Evolutionary conservation across 2,797 vertebrate species (phyloP).

Genomic region (Siniperca undulata): DNA sequence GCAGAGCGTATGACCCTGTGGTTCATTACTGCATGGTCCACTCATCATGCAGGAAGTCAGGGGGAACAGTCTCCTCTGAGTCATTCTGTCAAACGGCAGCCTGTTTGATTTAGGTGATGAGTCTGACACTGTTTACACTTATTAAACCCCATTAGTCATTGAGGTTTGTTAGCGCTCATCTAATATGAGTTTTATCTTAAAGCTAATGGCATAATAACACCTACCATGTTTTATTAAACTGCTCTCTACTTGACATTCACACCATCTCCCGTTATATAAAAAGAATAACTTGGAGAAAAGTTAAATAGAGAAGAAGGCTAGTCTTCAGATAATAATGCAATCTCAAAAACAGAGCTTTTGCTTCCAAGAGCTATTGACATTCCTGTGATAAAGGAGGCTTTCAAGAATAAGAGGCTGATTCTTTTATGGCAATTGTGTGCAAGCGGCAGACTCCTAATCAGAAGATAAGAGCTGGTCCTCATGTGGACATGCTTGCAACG

Average conservation of each 20-base stretch:
- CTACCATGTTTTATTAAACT: constrained; percentile 35
- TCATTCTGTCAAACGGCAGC: constrained; percentile 39
- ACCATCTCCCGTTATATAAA: neutral
- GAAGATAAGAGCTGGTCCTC: constrained; percentile 38
- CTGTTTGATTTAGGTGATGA: constrained; percentile 49
- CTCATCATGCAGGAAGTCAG: constrained; percentile 63
- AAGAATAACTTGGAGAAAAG: neutral
- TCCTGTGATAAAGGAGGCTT: constrained; percentile 34
- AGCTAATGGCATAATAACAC: constrained; percentile 29
- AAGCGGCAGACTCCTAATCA: constrained; percentile 44
- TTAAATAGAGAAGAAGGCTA: neutral
- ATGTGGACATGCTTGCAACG: constrained; percentile 17
- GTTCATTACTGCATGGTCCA: constrained; percentile 70
- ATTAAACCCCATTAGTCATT: constrained; percentile 51
- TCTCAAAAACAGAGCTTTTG: constrained; percentile 21
- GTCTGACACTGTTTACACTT: constrained; percentile 45
- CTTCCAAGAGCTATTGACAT: constrained; percentile 34
- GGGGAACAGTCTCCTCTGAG: constrained; percentile 54
- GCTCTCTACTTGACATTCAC: constrained; percentile 34
- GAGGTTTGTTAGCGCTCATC: constrained; percentile 28
- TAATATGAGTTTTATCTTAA: constrained; percentile 42
- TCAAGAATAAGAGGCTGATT: constrained; percentile 23
- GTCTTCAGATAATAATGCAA: constrained; percentile 17
- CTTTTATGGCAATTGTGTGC: constrained; percentile 25
- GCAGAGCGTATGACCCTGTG: constrained; percentile 61